Conservation (phyloP, 23 tunicate genomes). For the Clavelina lepadiformis region DNA sequence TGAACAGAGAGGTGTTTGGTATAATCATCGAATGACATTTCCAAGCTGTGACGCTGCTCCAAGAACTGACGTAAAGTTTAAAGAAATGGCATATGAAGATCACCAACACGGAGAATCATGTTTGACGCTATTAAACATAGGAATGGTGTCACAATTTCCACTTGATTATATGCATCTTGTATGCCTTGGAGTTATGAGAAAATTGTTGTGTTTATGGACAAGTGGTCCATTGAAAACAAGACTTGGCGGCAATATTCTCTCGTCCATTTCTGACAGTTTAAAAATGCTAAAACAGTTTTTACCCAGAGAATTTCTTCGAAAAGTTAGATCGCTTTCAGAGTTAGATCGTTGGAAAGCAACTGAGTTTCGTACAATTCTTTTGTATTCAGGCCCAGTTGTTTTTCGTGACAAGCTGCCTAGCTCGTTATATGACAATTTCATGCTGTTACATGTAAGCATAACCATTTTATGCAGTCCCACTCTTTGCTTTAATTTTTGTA, state of each 20-base stretch:
- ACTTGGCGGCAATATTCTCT: not conserved
- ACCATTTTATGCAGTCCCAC: not conserved
- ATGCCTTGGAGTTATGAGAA: conserved; percentile 5
- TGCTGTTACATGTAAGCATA: conserved; percentile 35
- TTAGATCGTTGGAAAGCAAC: conserved; percentile 49
- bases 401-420: conserved; percentile 1
- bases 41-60: conserved; percentile 7
- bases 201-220: not conserved
- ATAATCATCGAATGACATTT: conserved; percentile 21
- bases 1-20: conserved; percentile 23
- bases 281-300: not conserved
- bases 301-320: conserved; percentile 33
- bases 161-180: conserved; percentile 16
- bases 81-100: conserved; percentile 17
- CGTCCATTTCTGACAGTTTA: conserved; percentile 18
- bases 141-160: conserved; percentile 32
- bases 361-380: conserved; percentile 34
- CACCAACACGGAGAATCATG: conserved; percentile 19
- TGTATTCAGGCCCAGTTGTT: conserved; percentile 28
- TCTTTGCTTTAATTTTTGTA: conserved; percentile 1
- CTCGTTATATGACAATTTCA: conserved; percentile 27
- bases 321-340: conserved; percentile 24
- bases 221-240: not conserved
- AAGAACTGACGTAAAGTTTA: conserved; percentile 28
- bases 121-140: conserved; percentile 9